Evolutionary conservation across 37 sponge, comb jelly and placozoan genomes (phyloP), one percentile per base, ranked within the genome.

Genomic region (Aplysina aerophoba): DNA sequence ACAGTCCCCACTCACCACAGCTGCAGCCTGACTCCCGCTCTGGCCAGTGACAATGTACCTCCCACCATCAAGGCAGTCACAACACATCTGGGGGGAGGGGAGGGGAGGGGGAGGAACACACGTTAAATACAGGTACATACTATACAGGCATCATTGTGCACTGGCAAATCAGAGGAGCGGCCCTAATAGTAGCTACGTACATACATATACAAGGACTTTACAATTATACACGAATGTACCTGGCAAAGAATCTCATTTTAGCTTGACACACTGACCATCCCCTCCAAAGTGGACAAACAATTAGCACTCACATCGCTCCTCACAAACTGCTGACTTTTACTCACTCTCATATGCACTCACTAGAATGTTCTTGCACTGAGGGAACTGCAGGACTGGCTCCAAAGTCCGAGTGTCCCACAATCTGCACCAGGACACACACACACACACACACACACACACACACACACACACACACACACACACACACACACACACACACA

Each of bases 41-140:
- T 69, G 35, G 28, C 71, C 71, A 17, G 71, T 69, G 17, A 30
- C 34, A 31, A 69, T n/a, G 71, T 69, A 69, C 35, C 34, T 69
- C 34, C 27, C 27, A 69, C 34, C 71, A 69, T 35, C 19, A 16
- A 35, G 8, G 4, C 28, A 31, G 34, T 69, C 71, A 69, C 71
- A 69, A 35, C 71, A 69, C 1, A 35, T 28, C 71, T 69, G 71
- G 17, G 6, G 33, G 34, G 6, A 35, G 50, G 50, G 50, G 50
- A 44, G 50, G 50, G 50, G 50, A 44, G 50, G 50, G 50, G 50
- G 50, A 44, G 50, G 50, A 8, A 8, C n/a, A n/a, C n/a, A n/a
- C n/a, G n/a, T n/a, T n/a, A n/a, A n/a, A n/a, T n/a, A n/a, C n/a
- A n/a, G n/a, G n/a, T n/a, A n/a, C n/a, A n/a, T n/a, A n/a, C n/a